Evolutionary conservation across 2,113 vertebrate genomes (phyloP).

Genomic region (Oreotrochilus melanogaster): DNA sequence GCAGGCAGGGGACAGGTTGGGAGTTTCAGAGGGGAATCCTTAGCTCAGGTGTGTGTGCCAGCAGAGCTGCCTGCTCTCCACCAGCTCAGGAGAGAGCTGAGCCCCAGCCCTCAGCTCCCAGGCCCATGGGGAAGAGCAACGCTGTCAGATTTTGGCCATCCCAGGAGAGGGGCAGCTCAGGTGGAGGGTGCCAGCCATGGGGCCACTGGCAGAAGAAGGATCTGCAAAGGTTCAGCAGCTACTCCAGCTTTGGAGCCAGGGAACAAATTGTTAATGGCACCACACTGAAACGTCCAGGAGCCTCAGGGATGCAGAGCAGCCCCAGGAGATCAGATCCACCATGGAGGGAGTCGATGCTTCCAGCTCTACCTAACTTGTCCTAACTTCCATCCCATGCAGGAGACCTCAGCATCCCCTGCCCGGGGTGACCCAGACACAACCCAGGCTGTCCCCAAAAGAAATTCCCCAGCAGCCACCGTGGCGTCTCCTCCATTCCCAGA

Average conservation of each 20-base stretch:
- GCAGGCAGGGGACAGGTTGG: not conserved
- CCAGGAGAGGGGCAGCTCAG: not conserved
- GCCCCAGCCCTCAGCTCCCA: not conserved
- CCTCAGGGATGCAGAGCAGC: not conserved
- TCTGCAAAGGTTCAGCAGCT: not conserved
- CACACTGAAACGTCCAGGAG: not conserved
- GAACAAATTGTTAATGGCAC: not conserved
- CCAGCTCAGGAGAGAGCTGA: fast-evolving
- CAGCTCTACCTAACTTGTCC: not conserved
- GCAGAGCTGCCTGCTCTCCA: not conserved
- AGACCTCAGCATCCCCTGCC: not conserved
- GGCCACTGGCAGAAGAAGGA: not conserved
- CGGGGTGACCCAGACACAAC: fast-evolving
- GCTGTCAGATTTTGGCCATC: not conserved
- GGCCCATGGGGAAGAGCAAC: not conserved
- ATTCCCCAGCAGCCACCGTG: not conserved
- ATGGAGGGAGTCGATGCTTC: not conserved
- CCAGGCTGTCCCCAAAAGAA: fast-evolving
- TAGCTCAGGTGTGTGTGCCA: not conserved
- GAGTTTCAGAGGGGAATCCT: fast-evolving
- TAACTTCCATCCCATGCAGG: not conserved
- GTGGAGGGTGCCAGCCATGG: not conserved
- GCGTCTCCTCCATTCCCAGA: not conserved
- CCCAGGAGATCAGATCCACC: not conserved
- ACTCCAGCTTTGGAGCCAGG: not conserved